Evolutionary conservation across 2,797 vertebrate genomes (phyloP).

Genomic region (Rachycentron canadum): DNA sequence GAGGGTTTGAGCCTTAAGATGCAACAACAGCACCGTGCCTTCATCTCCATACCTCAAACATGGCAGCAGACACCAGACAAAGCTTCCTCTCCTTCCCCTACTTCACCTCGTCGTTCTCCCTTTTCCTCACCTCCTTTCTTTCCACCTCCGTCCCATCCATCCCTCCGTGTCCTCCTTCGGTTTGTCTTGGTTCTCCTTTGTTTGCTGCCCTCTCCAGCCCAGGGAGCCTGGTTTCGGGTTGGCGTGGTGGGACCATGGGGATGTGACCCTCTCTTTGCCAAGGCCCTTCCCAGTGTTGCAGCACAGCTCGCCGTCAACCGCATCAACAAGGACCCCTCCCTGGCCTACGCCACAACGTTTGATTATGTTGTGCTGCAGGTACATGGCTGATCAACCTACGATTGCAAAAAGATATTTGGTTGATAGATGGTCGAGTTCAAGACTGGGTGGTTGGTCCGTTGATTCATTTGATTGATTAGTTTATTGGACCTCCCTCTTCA

Average conservation of each 20-base stretch:
- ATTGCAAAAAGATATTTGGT: neutral
- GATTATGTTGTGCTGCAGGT: slow-evolving; percentile 87
- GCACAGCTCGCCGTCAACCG: slow-evolving; percentile 87
- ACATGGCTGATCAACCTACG: neutral
- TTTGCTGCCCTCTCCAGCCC: slow-evolving; percentile 50
- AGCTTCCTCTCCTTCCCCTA: slow-evolving; percentile 22
- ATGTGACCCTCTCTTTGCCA: slow-evolving; percentile 90
- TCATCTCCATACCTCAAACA: slow-evolving; percentile 68
- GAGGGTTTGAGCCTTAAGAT: slow-evolving; percentile 73
- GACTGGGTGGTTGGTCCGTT: accelerated
- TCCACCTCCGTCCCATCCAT: neutral
- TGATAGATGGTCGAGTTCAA: neutral
- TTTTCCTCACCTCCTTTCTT: neutral
- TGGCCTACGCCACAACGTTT: slow-evolving; percentile 83
- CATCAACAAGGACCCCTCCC: slow-evolving; percentile 86
- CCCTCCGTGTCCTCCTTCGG: slow-evolving; percentile 44
- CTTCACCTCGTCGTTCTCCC: slow-evolving; percentile 4
- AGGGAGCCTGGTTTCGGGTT: slow-evolving; percentile 82
- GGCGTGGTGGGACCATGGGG: slow-evolving; percentile 92
- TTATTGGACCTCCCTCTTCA: slow-evolving; percentile 61
- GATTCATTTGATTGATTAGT: neutral
- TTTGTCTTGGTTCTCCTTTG: slow-evolving; percentile 63
- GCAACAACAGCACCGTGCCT: slow-evolving; percentile 67
- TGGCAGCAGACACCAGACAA: slow-evolving; percentile 59
- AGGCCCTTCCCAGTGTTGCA: slow-evolving; percentile 89